phyloP scores from a whole-genome alignment of 2,113 vertebrate genomes.

The Paedocypris sp. region DNA sequence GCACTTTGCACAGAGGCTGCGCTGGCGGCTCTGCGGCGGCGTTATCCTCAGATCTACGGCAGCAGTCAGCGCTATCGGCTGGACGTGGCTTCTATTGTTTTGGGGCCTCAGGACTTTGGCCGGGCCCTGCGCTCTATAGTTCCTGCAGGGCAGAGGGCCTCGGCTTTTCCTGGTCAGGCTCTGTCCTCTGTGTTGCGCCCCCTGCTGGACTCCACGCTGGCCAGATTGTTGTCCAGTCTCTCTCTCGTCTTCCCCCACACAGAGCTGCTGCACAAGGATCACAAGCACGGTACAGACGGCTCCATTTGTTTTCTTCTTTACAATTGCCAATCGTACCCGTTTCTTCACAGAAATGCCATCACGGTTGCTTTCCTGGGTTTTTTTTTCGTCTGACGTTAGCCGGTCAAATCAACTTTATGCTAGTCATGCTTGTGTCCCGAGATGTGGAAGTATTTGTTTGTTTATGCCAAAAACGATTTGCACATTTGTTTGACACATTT shows the following conservation, averaged over 20 bases:
- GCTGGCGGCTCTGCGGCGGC: slow-evolving; percentile 83
- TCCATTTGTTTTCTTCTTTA: too few species aligned
- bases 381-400: too few species aligned
- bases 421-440: too few species aligned
- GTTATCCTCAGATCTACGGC: slow-evolving; percentile 94
- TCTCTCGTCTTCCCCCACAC: slow-evolving; percentile 92
- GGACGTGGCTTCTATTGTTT: slow-evolving; percentile 83
- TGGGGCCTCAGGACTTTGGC: slow-evolving; percentile 85
- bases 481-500: too few species aligned
- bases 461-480: too few species aligned
- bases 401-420: too few species aligned
- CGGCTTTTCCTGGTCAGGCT: slow-evolving; percentile 81
- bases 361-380: too few species aligned
- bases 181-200: slow-evolving; percentile 79
- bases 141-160: slow-evolving; percentile 88
- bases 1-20: slow-evolving; percentile 98
- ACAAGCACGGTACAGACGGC: slow-evolving; percentile 68
- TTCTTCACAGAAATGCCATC: too few species aligned
- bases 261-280: slow-evolving; percentile 75
- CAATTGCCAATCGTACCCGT: too few species aligned
- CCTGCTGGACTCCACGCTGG: slow-evolving; percentile 73
- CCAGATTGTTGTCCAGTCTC: slow-evolving; percentile 68
- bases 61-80: slow-evolving; percentile 91
- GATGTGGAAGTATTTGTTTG: too few species aligned
- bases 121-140: slow-evolving; percentile 88